Conservation (phyloP, 2,888 invertebrate genomes). For the Nebria brevicollis region DNA sequence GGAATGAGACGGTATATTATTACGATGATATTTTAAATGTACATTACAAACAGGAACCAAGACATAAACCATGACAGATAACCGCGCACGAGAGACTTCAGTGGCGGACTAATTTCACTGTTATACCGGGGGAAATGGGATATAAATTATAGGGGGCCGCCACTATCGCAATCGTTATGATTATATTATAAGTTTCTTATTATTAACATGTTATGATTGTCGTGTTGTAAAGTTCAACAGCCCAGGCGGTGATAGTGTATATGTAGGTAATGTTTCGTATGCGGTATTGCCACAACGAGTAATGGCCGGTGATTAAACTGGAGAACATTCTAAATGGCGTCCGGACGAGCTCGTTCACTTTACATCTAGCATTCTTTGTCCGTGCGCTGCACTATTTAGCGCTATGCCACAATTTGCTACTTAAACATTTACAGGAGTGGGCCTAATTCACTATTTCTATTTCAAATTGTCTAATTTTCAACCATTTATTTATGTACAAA, state of each 20-base stretch:
- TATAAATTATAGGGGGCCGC: slow-evolving; percentile 46
- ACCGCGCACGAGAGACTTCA: slow-evolving; percentile 30
- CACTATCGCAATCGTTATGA: slow-evolving; percentile 46
- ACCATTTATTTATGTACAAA: no score
- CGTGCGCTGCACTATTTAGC: not conserved
- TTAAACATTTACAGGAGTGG: not conserved
- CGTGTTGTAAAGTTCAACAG: slow-evolving; percentile 48
- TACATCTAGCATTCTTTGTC: no score
- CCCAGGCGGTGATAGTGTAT: slow-evolving; percentile 39
- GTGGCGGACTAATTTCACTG: slow-evolving; percentile 45
- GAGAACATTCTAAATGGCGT: slow-evolving; percentile 29
- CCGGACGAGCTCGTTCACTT: not conserved
- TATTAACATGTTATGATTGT: slow-evolving; percentile 50
- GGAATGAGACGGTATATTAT: slow-evolving; percentile 29
- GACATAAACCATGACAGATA: slow-evolving; percentile 48
- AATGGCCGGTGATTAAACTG: slow-evolving; percentile 43
- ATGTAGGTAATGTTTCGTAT: not conserved
- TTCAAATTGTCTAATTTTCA: not conserved
- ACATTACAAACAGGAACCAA: slow-evolving; percentile 46
- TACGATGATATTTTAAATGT: slow-evolving; percentile 37
- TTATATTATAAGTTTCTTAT: slow-evolving; percentile 37
- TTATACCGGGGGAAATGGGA: slow-evolving; percentile 17
- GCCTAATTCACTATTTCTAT: not conserved
- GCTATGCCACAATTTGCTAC: not conserved
- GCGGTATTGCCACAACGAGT: slow-evolving; percentile 16